Percentiles rank a stretch among this genome's conserved stretches.
These are phyloP conservation scores for Grallaria varia DNA, from an alignment of 2,113 vertebrate genomes.

Conservation along the genomic window DNA sequence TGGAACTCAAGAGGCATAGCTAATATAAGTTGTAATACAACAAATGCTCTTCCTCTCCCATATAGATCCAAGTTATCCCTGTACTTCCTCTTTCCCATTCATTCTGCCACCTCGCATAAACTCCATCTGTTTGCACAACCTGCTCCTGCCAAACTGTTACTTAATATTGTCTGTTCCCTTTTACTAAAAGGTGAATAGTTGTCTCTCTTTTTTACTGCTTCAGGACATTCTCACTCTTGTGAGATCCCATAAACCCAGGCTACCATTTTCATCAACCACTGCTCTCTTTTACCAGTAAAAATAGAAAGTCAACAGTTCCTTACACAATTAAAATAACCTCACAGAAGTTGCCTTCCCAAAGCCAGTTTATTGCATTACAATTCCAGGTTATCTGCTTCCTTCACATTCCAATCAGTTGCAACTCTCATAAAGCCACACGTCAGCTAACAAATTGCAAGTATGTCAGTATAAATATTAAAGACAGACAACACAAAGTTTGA, in stretches of 20 bases:
- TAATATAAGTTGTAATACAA: neutral
- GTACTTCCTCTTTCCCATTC: neutral
- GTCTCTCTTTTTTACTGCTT: neutral
- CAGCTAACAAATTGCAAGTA: neutral
- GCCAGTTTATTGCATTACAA: neutral
- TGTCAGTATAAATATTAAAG: neutral
- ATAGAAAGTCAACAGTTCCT: neutral
- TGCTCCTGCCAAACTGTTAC: neutral
- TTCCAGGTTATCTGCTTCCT: neutral
- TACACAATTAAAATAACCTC: neutral
- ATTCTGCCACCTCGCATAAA: neutral
- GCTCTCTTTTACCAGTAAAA: neutral
- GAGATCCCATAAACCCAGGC: neutral
- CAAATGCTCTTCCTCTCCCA: neutral
- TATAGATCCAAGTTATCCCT: accelerated
- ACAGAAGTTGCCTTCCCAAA: neutral
- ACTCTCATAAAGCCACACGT: neutral
- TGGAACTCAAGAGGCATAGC: neutral
- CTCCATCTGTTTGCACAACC: neutral
- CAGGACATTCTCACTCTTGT: neutral
- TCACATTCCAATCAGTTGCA: neutral
- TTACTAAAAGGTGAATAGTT: neutral
- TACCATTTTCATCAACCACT: neutral
- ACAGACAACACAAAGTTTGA: neutral
- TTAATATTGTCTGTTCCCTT: neutral